Base-by-base conservation (phyloP, 2,797 vertebrate species). In the Scolopax rusticola region DNA sequence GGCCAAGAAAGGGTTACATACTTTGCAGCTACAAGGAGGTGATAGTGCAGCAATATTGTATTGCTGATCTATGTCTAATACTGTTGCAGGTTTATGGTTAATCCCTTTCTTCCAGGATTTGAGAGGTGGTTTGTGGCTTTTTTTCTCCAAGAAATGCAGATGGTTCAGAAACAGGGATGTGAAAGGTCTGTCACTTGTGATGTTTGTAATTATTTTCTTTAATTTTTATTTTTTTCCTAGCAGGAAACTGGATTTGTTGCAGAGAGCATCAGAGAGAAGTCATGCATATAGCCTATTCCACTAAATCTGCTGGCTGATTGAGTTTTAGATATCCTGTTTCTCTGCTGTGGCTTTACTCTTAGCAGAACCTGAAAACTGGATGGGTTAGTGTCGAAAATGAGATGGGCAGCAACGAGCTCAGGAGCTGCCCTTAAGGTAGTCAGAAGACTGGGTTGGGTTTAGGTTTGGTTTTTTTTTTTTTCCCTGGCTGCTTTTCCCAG, bases 1-100 rank as follows among this genome's bases (percentile, higher is more conserved):
- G 24, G 27, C 59, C 41, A 32, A 43, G 19, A 61, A 80, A 23
- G 1, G 1, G 30, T 60, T 40, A 2, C 0, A 2, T 61, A 8
- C 30, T 32, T 28, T 1, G 3, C 38, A 36, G 27, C 53, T 67
- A 45, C 8, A 11, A n/a, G 32, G n/a, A 12, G 16, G 19, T 38
- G 78, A 11, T 40, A 25, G 13, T 12, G 9, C 33, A 68, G 38
- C 48, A 8, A 18, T 36, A 10, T 56, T 24, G 2, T 47, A 9
- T 21, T 51, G 3, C 24, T 57, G 24, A 5, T 38, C 6, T 38
- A 14, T 36, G 43, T 18, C 48, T 43, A 30, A 23, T 40, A 18
- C 1, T 10, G 8, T 36, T 24, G 33, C 0, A 1, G 36, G n/a
- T 45, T 69, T 71, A 30, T 25, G 41, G 33, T 77, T 84, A 61